phyloP scores from a whole-genome alignment of 2,888 invertebrate species.

The Rotaria socialis region DNA sequence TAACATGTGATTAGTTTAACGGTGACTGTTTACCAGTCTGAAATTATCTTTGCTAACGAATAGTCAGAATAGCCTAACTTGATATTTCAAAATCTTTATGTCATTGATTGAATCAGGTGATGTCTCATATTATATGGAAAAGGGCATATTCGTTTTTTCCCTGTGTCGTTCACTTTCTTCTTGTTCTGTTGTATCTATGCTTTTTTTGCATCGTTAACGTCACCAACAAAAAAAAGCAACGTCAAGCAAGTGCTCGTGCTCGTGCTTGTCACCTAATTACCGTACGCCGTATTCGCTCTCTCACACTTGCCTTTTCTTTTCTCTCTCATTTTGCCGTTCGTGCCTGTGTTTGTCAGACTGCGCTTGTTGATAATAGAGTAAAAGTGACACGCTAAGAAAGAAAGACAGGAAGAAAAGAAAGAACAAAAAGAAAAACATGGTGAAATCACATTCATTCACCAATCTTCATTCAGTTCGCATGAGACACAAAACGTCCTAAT shows the following conservation, averaged over 20 bases:
- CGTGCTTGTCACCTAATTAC: neutral
- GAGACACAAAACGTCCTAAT: constrained; percentile 8
- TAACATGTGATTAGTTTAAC: neutral
- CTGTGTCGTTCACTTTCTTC: neutral
- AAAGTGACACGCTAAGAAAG: neutral
- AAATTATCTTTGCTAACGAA: neutral
- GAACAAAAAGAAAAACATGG: neutral
- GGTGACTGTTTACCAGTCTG: no score
- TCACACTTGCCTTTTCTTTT: neutral
- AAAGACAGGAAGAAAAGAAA: neutral
- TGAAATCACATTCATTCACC: constrained; percentile 3
- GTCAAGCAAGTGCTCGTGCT: neutral
- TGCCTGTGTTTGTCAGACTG: neutral
- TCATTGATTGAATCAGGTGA: neutral
- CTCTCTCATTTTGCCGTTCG: neutral
- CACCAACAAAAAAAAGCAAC: neutral
- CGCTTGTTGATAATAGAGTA: neutral
- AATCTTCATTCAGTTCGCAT: constrained; percentile 4
- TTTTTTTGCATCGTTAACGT: neutral
- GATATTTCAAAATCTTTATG: neutral
- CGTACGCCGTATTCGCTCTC: neutral
- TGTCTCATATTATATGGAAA: neutral
- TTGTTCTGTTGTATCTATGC: neutral
- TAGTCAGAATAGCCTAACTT: neutral
- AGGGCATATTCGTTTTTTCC: neutral